Evolutionary conservation across 2,888 invertebrate genomes (phyloP), one percentile per base, ranked within the genome.

Genomic region (Octodonta nipae): DNA sequence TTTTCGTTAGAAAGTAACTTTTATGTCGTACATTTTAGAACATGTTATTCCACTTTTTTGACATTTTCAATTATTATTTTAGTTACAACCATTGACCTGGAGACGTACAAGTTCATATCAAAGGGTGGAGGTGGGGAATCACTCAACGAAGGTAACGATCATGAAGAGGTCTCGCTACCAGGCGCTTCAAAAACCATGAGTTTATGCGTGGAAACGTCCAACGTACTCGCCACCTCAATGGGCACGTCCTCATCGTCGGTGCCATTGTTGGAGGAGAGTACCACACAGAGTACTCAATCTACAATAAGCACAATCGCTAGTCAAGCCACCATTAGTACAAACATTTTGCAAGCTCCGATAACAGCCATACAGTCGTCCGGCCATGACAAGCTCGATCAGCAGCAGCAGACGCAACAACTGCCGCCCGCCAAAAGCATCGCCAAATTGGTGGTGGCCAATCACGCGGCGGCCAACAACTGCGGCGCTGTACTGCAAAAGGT

Each of bases 71-170:
- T n/a, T n/a, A n/a, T n/a, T n/a, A n/a, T n/a, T n/a, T n/a, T n/a
- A n/a, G n/a, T n/a, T n/a, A n/a, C n/a, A n/a, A n/a, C n/a, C n/a
- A n/a, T n/a, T n/a, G n/a, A n/a, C n/a, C 57, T 59, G 57, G 57
- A 56, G 48, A 41, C 49, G 35, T 37, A 45, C 43, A 42, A 29
- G 40, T 48, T 41, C 32, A 34, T 39, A 24, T 43, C 44, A 35
- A 40, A 49, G 54, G 55, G 54, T 44, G 53, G 55, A 44, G 57
- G 57, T 43, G 56, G 54, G 50, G 40, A n/a, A n/a, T n/a, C n/a
- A n/a, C n/a, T n/a, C n/a, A n/a, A n/a, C n/a, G n/a, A n/a, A n/a
- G n/a, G n/a, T n/a, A n/a, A n/a, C n/a, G n/a, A n/a, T n/a, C n/a
- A n/a, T n/a, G n/a, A n/a, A n/a, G n/a, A n/a, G n/a, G n/a, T n/a